Base-by-base conservation (phyloP, 2,113 vertebrate genomes). In the Crotalus tigris region DNA sequence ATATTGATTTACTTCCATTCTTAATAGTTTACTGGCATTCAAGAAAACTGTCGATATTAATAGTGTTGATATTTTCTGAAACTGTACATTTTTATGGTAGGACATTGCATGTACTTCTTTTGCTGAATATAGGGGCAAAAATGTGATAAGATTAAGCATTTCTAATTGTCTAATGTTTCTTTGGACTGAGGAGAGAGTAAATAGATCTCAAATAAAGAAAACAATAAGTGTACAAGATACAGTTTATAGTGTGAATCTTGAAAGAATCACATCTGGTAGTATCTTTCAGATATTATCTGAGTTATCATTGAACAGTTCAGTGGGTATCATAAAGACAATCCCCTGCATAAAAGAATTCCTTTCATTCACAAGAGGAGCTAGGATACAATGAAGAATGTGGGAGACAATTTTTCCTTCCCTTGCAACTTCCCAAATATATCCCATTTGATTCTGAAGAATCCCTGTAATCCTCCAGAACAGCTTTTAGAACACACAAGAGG, bases 1-100 rank as follows among this genome's bases (percentile, higher is more conserved):
- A 94, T 94, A 96, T 94, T 94, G 96, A 96, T 95, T 96, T 95
- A 94, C 95, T 96, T 96, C 94, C 95, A 96, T 97, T 92, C 95
- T 69, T 95, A 94, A 95, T 93, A 90, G 91, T 94, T 96, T 96
- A 81, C n/a, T 93, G 95, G 92, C 91, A 93, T 57, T 93, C 94
- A 91, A 93, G 91, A 92, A 97, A 96, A 96, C 24, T 86, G 95
- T 92, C 57, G 39, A 33, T 69, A 96, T 85, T 58, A 88, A 64
- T 93, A 81, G 44, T 64, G 85, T 91, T 91, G 92, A 91, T 93
- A 93, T 93, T 96, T 87, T 90, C 9, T 90, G 75, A 94, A 92
- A 91, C 91, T 88, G 91, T 46, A 49, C 3, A 58, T 58, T 88
- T 87, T n/a, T 1, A 2, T 93, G 86, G 93, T 3, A 2, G 85